Percentiles rank a stretch among this genome's conserved stretches.
Evolutionary conservation across 2,113 vertebrate species (phyloP).

Genomic region (Aspiorhynchus laticeps): DNA sequence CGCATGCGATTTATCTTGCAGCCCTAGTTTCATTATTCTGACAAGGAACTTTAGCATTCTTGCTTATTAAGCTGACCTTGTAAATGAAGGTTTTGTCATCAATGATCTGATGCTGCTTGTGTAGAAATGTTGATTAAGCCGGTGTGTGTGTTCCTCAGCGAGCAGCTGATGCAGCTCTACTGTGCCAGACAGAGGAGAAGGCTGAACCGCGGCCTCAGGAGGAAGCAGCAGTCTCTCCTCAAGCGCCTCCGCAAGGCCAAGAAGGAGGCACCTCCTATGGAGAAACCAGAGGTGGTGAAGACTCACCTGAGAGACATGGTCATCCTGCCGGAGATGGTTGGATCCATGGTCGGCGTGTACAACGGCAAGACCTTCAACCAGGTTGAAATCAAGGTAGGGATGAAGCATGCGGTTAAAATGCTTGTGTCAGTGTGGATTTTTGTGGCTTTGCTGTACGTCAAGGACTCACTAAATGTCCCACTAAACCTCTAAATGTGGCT

Average conservation of each 20-base stretch:
- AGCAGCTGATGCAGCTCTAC: constrained; percentile 98
- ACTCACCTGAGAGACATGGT: constrained; percentile 96
- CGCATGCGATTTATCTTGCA: no score
- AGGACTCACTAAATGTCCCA: background rate
- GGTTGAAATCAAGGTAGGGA: constrained; percentile 96
- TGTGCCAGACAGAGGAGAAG: constrained; percentile 91
- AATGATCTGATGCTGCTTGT: background rate
- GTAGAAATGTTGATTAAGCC: background rate
- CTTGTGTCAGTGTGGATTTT: background rate
- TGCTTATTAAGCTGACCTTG: no score
- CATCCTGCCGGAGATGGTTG: constrained; percentile 97
- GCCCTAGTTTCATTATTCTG: no score
- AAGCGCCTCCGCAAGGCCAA: constrained; percentile 97
- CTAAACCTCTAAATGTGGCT: background rate
- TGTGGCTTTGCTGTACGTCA: background rate
- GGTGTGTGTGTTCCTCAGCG: constrained; percentile 68
- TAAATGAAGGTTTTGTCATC: no score
- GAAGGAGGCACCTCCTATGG: constrained; percentile 97
- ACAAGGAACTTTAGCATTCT: no score
- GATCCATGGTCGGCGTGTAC: constrained; percentile 98
- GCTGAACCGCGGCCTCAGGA: constrained; percentile 90
- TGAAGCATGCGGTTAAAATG: background rate
- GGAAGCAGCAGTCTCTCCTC: constrained; percentile 95
- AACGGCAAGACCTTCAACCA: constrained; percentile 99
- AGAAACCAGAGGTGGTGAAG: constrained; percentile 98